Conservation (phyloP, 2,888 invertebrate species). For the Germaria angustata region DNA sequence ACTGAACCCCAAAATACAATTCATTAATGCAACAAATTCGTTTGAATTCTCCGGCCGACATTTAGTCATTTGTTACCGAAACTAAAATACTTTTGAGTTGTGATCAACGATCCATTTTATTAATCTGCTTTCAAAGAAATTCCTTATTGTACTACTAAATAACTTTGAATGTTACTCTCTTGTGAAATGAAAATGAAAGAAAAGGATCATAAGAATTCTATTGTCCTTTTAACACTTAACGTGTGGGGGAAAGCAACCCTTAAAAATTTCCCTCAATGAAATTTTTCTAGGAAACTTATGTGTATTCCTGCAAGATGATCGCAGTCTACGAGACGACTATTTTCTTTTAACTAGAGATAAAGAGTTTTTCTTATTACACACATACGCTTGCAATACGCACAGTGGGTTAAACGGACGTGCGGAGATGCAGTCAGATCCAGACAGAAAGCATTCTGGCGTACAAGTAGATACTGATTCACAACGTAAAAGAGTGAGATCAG, state of each 20-base stretch:
- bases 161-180: constrained; percentile 16
- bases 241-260: constrained; percentile 42
- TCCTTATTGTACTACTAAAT: background rate
- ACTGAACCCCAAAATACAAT: constrained; percentile 25
- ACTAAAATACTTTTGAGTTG: background rate
- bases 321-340: too few relatives aligned
- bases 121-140: background rate
- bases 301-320: background rate
- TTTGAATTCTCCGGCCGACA: constrained; percentile 10
- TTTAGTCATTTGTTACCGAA: background rate
- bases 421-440: too few relatives aligned
- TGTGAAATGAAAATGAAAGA: background rate
- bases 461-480: too few relatives aligned
- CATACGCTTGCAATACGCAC: too few relatives aligned
- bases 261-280: constrained; percentile 5
- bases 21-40: constrained; percentile 29
- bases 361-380: too few relatives aligned
- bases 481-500: too few relatives aligned
- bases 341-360: too few relatives aligned
- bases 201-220: background rate
- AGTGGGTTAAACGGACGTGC: too few relatives aligned
- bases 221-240: constrained; percentile 9
- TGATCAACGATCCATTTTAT: background rate
- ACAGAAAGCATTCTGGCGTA: too few relatives aligned
- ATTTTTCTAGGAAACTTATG: background rate